Conservation (phyloP, 64 coral and sea anemone genomes). For the Anthopleura sola region DNA sequence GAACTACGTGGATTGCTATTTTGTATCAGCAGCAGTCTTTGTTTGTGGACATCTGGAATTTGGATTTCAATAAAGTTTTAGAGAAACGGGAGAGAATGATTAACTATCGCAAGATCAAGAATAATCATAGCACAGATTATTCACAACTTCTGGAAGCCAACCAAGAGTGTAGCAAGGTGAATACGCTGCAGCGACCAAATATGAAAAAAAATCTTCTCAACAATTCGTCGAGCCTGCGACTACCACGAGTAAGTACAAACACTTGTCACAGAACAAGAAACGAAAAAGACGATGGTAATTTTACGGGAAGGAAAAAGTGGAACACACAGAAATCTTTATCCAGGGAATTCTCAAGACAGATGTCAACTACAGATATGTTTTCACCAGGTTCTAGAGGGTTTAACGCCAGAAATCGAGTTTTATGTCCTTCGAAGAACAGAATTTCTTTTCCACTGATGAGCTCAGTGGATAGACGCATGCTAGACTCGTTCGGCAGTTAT, state of each 20-base stretch:
- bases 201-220: background rate
- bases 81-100: background rate
- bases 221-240: background rate
- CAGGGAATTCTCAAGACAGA: background rate
- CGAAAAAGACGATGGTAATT: background rate
- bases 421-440: background rate
- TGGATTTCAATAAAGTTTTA: background rate
- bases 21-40: background rate
- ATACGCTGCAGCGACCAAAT: background rate
- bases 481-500: background rate
- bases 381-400: background rate
- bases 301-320: background rate
- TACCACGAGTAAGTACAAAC: background rate
- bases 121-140: background rate
- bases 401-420: background rate
- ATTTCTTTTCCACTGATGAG: background rate
- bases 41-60: background rate
- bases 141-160: background rate
- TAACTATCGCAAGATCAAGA: background rate
- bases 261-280: background rate
- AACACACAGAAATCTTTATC: background rate
- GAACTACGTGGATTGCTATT: background rate
- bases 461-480: background rate
- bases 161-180: background rate
- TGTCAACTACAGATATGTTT: background rate